These are phyloP conservation scores for Indicator indicator DNA, from an alignment of 2,113 vertebrate species.

Conservation along the genomic window DNA sequence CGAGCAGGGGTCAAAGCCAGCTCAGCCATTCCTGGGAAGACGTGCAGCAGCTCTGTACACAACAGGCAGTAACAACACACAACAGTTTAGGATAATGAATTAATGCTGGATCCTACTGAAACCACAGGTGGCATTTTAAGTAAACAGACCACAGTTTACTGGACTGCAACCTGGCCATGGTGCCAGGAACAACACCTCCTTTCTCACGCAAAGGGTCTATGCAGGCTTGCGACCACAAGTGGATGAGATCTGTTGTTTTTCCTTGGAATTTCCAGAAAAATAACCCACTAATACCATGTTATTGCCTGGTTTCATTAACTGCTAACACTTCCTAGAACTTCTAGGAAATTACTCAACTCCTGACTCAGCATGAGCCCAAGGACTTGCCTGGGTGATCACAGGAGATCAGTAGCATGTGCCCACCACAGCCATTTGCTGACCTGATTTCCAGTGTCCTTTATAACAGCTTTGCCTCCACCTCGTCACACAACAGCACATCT, in stretches of 20 bases:
- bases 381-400: not conserved
- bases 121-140: constrained; percentile 16
- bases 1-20: constrained; percentile 19
- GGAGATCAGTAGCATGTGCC: not conserved
- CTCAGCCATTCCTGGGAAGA: constrained; percentile 29
- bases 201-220: not conserved
- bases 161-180: not conserved
- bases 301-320: constrained; percentile 24
- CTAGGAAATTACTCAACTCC: constrained; percentile 39
- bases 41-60: not conserved
- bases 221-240: fast-evolving
- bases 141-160: constrained; percentile 7
- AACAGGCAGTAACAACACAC: not conserved
- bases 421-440: not conserved
- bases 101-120: constrained; percentile 22
- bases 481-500: not conserved
- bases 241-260: constrained; percentile 4
- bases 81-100: not conserved
- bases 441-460: not conserved
- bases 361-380: not conserved
- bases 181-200: constrained; percentile 39
- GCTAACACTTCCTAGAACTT: constrained; percentile 4
- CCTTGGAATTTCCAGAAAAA: constrained; percentile 8
- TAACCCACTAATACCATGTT: constrained; percentile 25
- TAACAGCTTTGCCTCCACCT: not conserved